phyloP scores from a whole-genome alignment of 2,797 vertebrate genomes.

The Poeciliopsis paucimaculata region DNA sequence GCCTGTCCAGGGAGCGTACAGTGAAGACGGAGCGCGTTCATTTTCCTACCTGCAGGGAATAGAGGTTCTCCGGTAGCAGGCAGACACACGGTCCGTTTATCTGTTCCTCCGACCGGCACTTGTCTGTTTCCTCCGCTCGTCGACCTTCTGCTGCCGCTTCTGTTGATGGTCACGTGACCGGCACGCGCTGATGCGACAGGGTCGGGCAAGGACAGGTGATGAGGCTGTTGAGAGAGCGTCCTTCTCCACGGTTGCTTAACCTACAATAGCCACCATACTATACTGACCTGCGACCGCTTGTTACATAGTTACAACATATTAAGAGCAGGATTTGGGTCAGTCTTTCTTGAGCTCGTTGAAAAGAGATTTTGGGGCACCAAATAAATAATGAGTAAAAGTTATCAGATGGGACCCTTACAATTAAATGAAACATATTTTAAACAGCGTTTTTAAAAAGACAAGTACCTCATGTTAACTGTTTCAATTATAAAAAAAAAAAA shows the following conservation, averaged over 20 bases:
- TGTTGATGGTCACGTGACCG: background rate
- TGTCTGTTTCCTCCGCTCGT: background rate
- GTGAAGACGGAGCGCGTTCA: background rate
- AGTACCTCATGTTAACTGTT: no score
- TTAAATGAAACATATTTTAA: background rate
- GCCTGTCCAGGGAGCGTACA: fast-evolving
- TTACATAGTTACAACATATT: background rate
- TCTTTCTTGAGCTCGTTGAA: no score
- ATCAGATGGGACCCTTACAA: no score
- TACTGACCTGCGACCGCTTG: background rate
- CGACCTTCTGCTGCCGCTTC: background rate
- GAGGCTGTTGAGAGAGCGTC: background rate
- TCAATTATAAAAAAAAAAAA: background rate
- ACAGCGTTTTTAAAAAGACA: no score
- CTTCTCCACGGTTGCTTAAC: background rate
- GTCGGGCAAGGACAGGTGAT: background rate
- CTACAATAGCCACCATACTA: background rate
- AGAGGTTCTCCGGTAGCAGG: constrained; percentile 17
- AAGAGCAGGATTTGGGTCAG: no score
- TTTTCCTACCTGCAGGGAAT: constrained; percentile 50
- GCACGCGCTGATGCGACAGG: background rate
- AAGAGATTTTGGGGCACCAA: no score
- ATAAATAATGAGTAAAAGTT: no score
- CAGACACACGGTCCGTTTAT: constrained; percentile 5
- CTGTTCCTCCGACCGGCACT: background rate